These are phyloP conservation scores for Scaptomyza pallida DNA, from an alignment of 1,140 invertebrate species.

Conservation along the genomic window DNA sequence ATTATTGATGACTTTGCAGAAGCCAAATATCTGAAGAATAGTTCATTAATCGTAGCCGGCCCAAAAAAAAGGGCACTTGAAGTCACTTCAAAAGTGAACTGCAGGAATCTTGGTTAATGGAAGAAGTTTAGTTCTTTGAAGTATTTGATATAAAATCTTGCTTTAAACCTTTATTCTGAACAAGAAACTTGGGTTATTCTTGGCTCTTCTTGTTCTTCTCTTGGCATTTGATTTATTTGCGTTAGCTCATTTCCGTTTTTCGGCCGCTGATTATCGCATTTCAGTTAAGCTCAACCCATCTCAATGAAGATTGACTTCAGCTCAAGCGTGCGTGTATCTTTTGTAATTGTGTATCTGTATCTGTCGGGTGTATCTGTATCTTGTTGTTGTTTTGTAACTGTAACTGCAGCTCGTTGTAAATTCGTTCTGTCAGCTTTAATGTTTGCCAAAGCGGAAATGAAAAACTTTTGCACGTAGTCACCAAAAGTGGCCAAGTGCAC, in stretches of 20 bases:
- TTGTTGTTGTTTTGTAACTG: slow-evolving; percentile 13
- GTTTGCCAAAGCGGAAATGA: slow-evolving; percentile 81
- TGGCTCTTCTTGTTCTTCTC: too few relatives aligned
- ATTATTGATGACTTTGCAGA: slow-evolving; percentile 49
- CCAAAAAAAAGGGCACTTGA: neutral
- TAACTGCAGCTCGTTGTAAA: slow-evolving; percentile 65
- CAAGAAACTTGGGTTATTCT: too few relatives aligned
- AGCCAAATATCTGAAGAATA: slow-evolving; percentile 26
- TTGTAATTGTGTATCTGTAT: slow-evolving; percentile 17
- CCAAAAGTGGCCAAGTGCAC: slow-evolving; percentile 77
- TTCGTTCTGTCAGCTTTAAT: slow-evolving; percentile 80
- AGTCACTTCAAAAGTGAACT: neutral
- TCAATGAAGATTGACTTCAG: slow-evolving; percentile 12
- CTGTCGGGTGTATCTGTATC: slow-evolving; percentile 14
- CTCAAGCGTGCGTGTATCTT: slow-evolving; percentile 53
- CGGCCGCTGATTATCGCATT: slow-evolving; percentile 66
- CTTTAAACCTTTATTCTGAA: too few relatives aligned
- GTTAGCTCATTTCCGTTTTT: slow-evolving; percentile 67
- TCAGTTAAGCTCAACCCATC: slow-evolving; percentile 20
- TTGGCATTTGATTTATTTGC: slow-evolving; percentile 73
- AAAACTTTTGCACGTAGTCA: slow-evolving; percentile 80
- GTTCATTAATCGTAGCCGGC: slow-evolving; percentile 44
- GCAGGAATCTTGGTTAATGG: too few relatives aligned
- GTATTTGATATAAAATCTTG: neutral
- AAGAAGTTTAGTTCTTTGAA: neutral